Evolutionary conservation across 2,797 vertebrate species (phyloP).

Genomic region (Delichon dasypus): DNA sequence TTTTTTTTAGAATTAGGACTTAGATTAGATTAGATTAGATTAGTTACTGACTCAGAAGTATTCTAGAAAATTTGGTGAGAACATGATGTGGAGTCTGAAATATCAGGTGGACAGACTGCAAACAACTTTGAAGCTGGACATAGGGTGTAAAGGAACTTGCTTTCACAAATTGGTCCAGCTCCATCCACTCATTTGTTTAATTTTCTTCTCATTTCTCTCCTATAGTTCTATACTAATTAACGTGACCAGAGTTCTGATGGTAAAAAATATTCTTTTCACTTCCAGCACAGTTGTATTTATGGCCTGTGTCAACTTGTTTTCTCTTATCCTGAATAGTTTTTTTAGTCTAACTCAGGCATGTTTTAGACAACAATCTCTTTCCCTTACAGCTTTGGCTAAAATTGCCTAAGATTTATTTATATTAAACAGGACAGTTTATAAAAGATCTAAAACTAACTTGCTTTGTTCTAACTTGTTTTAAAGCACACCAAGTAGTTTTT

Average conservation of each 20-base stretch:
- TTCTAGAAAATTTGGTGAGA: not conserved
- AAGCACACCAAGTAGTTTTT: not conserved
- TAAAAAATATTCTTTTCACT: not conserved
- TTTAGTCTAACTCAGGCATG: not conserved
- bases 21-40: not conserved
- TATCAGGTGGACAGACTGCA: not conserved
- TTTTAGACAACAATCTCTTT: not conserved
- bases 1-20: not conserved
- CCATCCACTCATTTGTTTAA: not conserved
- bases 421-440: not conserved
- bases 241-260: not conserved
- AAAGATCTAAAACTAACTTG: not conserved
- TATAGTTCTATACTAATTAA: not conserved
- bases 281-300: not conserved
- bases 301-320: not conserved
- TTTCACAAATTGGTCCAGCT: not conserved
- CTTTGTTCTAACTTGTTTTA: not conserved
- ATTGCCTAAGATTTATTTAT: not conserved
- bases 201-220: not conserved
- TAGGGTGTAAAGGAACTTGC: not conserved
- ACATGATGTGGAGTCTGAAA: not conserved
- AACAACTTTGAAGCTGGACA: not conserved
- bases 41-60: not conserved
- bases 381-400: not conserved
- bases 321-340: not conserved